Base-by-base conservation (phyloP, 2,797 vertebrate genomes). In the Epinephelus coioides region DNA sequence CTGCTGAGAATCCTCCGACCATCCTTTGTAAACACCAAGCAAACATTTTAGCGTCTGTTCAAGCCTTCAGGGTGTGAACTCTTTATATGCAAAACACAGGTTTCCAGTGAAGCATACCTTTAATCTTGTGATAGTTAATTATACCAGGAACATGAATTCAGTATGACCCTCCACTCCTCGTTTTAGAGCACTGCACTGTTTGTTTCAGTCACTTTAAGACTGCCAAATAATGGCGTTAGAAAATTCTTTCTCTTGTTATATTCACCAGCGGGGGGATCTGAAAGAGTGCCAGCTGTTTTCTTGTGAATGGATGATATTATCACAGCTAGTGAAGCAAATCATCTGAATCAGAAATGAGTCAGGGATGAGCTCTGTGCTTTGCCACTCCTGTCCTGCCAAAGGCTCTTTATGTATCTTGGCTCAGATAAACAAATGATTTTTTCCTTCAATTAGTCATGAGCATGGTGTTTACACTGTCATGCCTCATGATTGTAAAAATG, bases 321-420 rank as follows among this genome's bases (percentile, higher is more conserved):
- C 4, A 30, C 34, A 69, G 0, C 23, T 18, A 57, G 12, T n/a
- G 10, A 23, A 44, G 9, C 19, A 30, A 73, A 67, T 64, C 14
- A 2, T 23, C 0, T 64, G 38, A 83, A 63, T 74, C 73, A 72
- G 38, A 21, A 68, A 3, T 54, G 73, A 85, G 61, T 83, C 80
- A 76, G 44, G 46, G 25, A 4, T 61, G 51, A 67, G 25, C 46
- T 64, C 6, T 44, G 18, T 38, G 9, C 40, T 69, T 68, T 75
- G 57, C 47, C 69, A 30, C 47, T 73, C 76, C 27, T 51, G 46
- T 57, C 4, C 53, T 47, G 21, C 25, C 25, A 46, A 51, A 66
- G 11, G 59, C 13, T 68, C 15, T 25, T 21, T 21, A 40, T 57
- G 18, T 44, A 2, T 61, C 34, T 30, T 57, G 62, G 12, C 49